Base-by-base conservation (phyloP, 1,140 invertebrate genomes). In the Megalonaias nervosa region DNA sequence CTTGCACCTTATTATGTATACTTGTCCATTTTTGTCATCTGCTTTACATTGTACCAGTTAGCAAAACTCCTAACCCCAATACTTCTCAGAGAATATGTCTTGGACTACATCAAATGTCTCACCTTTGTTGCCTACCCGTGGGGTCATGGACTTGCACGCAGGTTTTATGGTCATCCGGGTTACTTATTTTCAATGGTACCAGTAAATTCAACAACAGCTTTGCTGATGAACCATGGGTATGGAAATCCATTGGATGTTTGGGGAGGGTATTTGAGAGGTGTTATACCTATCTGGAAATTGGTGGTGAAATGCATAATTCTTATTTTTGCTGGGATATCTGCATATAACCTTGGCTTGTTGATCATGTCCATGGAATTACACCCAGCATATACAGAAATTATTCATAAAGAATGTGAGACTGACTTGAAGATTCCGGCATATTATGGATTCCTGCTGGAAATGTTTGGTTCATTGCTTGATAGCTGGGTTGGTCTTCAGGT, bases 61-160 rank as follows among this genome's bases (percentile, higher is more conserved):
- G 72, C 75, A 5, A 77, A 57, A 48, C 65, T 77, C 21, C 26
- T 80, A 19, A 31, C 66, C 19, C 75, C 75, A 17, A 1, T 21
- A 15, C 1, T 26, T 48, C 2, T 77, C 2, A 66, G 55, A 59
- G 21, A 17, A 23, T 77, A 67, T n/a, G 48, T 72, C 11, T 57
- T 67, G 19, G 75, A 77, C 58, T 77, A 72, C 59, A 58, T 77
- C 12, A 77, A 77, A 67, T 72, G 69, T 11, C 59, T 72, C 62
- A 72, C 65, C 16, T 14, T 77, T 12, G 59, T 61, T 71, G 65
- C 61, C 12, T 77, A 72, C 55, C 75, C 75, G 0, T 77, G 71
- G 67, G 75, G 75, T n/a, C 75, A 77, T 67, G 75, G 75, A n/a
- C 67, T 77, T 21, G 67, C 72, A 65, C 58, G 75, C n/a, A 71